phyloP scores from a whole-genome alignment of 2,888 invertebrate species.

The Priocnemis perturbator region DNA sequence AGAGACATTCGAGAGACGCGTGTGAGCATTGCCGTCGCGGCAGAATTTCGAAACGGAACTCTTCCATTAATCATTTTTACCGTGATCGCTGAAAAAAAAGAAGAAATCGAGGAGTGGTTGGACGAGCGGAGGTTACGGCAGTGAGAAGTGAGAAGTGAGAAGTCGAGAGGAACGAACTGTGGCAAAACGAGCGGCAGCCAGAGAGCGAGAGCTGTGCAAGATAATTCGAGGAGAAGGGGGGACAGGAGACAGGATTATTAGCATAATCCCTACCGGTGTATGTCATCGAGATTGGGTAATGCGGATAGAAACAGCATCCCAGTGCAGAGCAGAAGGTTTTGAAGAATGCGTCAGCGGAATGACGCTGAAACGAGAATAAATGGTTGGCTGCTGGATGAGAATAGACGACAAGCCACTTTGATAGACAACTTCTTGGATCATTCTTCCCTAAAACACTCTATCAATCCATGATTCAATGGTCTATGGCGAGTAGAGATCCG shows the following conservation, averaged over 20 bases:
- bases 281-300: conserved; percentile 59
- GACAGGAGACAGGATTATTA: conserved; percentile 48
- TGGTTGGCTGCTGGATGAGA: conserved; percentile 5
- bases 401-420: conserved; percentile 29
- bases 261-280: conserved; percentile 59
- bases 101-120: conserved; percentile 7
- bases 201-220: conserved; percentile 6
- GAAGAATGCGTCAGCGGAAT: too few relatives aligned
- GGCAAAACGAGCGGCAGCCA: not conserved
- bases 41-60: conserved; percentile 57
- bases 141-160: conserved; percentile 7
- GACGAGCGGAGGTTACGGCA: conserved; percentile 12
- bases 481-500: conserved; percentile 19
- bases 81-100: conserved; percentile 39
- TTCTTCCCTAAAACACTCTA: conserved; percentile 44
- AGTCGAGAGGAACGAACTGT: not conserved
- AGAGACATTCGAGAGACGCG: not conserved
- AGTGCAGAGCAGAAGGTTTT: not conserved
- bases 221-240: conserved; percentile 22
- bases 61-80: conserved; percentile 60
- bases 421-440: too few relatives aligned
- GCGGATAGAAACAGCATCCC: conserved; percentile 10
- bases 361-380: conserved; percentile 13
- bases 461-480: conserved; percentile 50
- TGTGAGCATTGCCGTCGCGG: too few relatives aligned